Evolutionary conservation across 2,113 vertebrate genomes (phyloP).

Genomic region (Rana temporaria): DNA sequence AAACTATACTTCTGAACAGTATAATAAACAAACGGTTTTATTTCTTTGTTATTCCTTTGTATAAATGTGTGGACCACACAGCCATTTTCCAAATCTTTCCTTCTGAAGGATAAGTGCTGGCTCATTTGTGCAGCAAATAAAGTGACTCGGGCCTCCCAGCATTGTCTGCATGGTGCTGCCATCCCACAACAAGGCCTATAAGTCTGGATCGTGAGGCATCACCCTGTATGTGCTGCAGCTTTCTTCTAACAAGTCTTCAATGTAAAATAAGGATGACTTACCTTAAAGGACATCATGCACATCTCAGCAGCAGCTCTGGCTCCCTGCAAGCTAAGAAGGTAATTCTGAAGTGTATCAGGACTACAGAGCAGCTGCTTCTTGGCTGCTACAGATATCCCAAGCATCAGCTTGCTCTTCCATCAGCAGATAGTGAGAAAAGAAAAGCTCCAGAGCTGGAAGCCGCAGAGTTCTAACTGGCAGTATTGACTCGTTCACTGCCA

Average conservation of each 20-base stretch:
- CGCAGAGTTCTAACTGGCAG: slow-evolving; percentile 1
- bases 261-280: slow-evolving; percentile 54
- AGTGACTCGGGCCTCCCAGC: neutral
- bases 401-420: slow-evolving; percentile 25
- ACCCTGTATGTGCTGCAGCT: neutral
- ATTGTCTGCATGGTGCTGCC: slow-evolving; percentile 16
- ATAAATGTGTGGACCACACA: no score
- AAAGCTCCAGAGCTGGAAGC: slow-evolving; percentile 17
- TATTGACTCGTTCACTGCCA: slow-evolving; percentile 42
- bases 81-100: no score
- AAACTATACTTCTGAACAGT: no score
- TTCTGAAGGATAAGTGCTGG: slow-evolving; percentile 2
- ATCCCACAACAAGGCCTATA: slow-evolving; percentile 20
- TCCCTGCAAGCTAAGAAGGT: slow-evolving; percentile 21
- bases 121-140: slow-evolving; percentile 20
- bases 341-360: slow-evolving; percentile 60
- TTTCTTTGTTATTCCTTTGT: no score
- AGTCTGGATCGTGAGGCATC: slow-evolving; percentile 5
- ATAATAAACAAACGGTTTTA: no score
- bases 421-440: slow-evolving; percentile 40
- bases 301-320: slow-evolving; percentile 52
- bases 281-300: slow-evolving; percentile 74
- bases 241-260: neutral
- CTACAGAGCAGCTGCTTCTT: slow-evolving; percentile 46
- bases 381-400: slow-evolving; percentile 17